A percentile compares a stretch with the other conserved stretches of the same genome.
Evolutionary conservation across 2,888 invertebrate species (phyloP).

Genomic region (Nymphalis urticae): DNA sequence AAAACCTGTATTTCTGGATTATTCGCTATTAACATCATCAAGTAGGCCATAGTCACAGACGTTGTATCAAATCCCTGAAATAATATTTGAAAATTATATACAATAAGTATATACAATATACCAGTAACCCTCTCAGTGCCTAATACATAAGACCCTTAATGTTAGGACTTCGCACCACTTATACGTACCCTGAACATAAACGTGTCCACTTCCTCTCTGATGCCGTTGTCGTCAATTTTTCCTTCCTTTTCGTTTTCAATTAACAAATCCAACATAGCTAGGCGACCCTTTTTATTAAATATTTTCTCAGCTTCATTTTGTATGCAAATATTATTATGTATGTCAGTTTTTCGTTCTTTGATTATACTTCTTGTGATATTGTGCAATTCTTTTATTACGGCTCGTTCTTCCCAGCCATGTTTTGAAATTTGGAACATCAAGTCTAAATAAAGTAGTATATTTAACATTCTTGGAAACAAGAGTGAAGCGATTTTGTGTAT

Average conservation of each 20-base stretch:
- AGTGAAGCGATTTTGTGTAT: constrained; percentile 28
- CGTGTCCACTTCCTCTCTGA: constrained; percentile 80
- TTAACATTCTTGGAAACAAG: no score
- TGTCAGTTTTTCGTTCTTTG: constrained; percentile 36
- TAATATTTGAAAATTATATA: background rate
- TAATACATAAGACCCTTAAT: background rate
- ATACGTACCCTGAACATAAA: constrained; percentile 14
- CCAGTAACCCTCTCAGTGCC: background rate
- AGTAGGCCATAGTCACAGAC: constrained; percentile 58
- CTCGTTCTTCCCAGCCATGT: no score
- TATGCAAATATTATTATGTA: constrained; percentile 20
- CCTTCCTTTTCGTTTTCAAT: constrained; percentile 81
- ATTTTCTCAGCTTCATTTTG: constrained; percentile 42
- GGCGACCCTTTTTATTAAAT: constrained; percentile 59
- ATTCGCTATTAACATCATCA: constrained; percentile 68
- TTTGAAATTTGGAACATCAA: no score
- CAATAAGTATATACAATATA: no score
- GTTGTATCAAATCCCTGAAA: constrained; percentile 75
- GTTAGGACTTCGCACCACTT: no score
- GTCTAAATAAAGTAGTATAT: no score
- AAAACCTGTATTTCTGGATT: constrained; percentile 62
- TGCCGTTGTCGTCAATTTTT: constrained; percentile 79
- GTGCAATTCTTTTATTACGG: constrained; percentile 32
- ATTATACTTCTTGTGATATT: constrained; percentile 36
- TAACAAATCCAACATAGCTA: constrained; percentile 84